Evolutionary conservation across 2,888 invertebrate genomes (phyloP), one percentile per base, ranked within the genome.

Genomic region (Macropis europaea): DNA sequence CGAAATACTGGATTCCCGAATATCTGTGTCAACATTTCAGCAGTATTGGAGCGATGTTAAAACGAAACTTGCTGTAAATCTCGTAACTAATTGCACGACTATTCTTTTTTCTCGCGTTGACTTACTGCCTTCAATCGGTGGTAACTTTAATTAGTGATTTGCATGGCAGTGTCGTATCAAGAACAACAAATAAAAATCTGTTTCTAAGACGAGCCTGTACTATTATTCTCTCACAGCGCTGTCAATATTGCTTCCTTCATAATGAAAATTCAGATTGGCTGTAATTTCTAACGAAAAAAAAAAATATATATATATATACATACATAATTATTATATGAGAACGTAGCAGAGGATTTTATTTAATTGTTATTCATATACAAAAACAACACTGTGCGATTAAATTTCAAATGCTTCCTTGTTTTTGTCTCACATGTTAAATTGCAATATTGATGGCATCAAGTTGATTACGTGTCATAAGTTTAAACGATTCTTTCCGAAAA

Each of bases 131-230:
- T 36, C 11, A 52, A 52, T 17, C 11, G 22, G 36, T 4, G 30
- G 13, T 9, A 28, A 52, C 28, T 17, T 69, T 11, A 56, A 57
- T 24, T 50, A 52, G 32, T 32, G 17, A 9, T 24, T 67, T 34
- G 36, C 26, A 43, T 19, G 63, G 30, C 45, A 45, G 38, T 32
- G 28, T 32, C 53, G 22, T 47, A 19, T 63, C 30, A 45, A 48
- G 6, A 38, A 15, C 30, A 68, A 32, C 11, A 47, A 69, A 68
- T 57, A 68, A 68, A 67, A 36, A 40, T 40, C 52, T 47, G 48
- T 42, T 66, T 43, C 36, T 43, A 50, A n/a, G 24, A 66, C 42
- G 24, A 30, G 5, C 42, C n/a, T 67, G 34, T 30, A 15, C 40
- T 17, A 26, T 54, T 54, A 40, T 45, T 43, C 43, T 45, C 42